Evolutionary conservation across 2,797 vertebrate genomes (phyloP).

Genomic region (Ctenopoma kingsleyae): DNA sequence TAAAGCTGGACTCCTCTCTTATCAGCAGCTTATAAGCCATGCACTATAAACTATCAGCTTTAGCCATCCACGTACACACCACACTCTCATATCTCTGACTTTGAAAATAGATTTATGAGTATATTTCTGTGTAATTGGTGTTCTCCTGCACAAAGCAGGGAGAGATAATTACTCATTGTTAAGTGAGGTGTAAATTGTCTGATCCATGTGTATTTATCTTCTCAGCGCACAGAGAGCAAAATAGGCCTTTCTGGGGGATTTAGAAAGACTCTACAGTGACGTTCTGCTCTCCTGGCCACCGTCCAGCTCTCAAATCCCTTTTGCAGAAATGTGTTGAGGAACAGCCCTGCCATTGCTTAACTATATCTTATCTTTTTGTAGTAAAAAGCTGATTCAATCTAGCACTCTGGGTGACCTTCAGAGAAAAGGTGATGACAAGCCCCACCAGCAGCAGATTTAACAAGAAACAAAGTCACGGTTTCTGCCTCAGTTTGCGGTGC

Average conservation of each 20-base stretch:
- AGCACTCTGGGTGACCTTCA: constrained; percentile 45
- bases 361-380: constrained; percentile 31
- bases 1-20: constrained; percentile 56
- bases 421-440: constrained; percentile 21
- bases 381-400: constrained; percentile 44
- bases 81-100: constrained; percentile 23
- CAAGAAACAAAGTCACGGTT: constrained; percentile 6
- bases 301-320: constrained; percentile 59
- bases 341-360: constrained; percentile 13
- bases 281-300: constrained; percentile 38
- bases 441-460: constrained; percentile 5
- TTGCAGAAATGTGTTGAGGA: constrained; percentile 47
- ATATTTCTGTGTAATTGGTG: constrained; percentile 60
- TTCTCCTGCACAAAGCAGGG: constrained; percentile 59
- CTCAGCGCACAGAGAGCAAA: constrained; percentile 42
- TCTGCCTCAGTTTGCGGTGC: background rate
- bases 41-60: constrained; percentile 36
- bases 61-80: constrained; percentile 26
- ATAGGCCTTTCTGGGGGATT: constrained; percentile 32
- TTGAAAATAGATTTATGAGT: constrained; percentile 57
- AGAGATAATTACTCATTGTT: constrained; percentile 73
- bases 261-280: constrained; percentile 8
- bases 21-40: constrained; percentile 39
- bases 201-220: constrained; percentile 62
- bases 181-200: constrained; percentile 66